A percentile compares a stretch with the other conserved stretches of the same genome.
Evolutionary conservation across 2,113 vertebrate genomes (phyloP).

Genomic region (Melanerpes formicivorus): DNA sequence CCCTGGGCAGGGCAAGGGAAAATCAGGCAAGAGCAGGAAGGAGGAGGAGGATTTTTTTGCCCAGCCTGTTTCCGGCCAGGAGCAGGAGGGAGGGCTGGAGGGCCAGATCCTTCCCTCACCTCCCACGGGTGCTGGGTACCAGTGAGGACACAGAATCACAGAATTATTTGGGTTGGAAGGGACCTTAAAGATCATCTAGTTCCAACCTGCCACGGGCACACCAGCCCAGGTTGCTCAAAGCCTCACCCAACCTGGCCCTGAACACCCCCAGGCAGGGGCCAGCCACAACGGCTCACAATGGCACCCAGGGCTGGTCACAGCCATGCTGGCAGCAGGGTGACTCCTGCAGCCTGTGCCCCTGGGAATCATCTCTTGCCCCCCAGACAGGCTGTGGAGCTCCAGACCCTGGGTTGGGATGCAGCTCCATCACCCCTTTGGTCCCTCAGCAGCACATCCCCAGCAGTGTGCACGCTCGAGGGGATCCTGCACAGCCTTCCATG

Average conservation of each 20-base stretch:
- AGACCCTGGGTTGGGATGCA: rapidly evolving
- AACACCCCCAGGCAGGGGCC: too few relatives aligned
- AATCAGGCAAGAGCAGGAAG: neutral
- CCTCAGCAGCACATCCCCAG: rapidly evolving
- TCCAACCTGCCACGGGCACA: too few relatives aligned
- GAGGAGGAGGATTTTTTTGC: neutral
- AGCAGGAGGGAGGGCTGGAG: neutral
- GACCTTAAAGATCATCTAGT: too few relatives aligned
- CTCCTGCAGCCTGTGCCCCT: neutral
- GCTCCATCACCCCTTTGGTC: neutral
- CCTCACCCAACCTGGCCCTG: too few relatives aligned
- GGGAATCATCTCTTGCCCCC: neutral
- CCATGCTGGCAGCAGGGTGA: neutral
- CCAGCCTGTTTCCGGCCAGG: neutral
- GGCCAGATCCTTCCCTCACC: neutral
- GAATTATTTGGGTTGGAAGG: too few relatives aligned
- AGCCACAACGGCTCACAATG: neutral
- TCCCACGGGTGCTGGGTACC: neutral
- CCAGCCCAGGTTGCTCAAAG: too few relatives aligned
- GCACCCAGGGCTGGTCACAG: neutral
- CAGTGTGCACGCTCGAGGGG: rapidly evolving
- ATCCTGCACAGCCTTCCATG: neutral
- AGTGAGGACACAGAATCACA: neutral
- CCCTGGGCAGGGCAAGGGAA: conserved; percentile 17
- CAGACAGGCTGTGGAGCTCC: neutral